Conservation (phyloP, 2,797 vertebrate species). For the Yasuhikotakia modesta region DNA sequence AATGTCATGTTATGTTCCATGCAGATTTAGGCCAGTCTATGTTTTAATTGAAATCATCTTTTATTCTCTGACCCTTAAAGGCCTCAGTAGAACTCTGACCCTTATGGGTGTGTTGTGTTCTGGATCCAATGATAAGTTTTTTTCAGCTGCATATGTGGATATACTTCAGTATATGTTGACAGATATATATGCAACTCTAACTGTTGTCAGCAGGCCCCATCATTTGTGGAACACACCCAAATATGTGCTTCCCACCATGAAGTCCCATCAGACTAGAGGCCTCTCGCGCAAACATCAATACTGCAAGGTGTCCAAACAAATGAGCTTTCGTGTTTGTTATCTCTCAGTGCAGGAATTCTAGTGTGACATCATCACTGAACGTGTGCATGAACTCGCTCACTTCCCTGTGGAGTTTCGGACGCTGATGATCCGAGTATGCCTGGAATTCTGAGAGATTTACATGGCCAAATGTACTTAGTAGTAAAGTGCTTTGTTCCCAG, state of each 20-base stretch:
- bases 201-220: conserved; percentile 6
- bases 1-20: neutral
- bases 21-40: neutral
- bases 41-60: neutral
- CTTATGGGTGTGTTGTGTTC: conserved; percentile 6
- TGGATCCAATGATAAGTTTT: conserved; percentile 9
- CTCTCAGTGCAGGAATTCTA: conserved; percentile 44
- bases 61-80: neutral
- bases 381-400: conserved; percentile 14
- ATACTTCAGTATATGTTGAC: conserved; percentile 4
- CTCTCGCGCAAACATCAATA: conserved; percentile 35
- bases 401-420: conserved; percentile 27
- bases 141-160: conserved; percentile 7
- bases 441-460: conserved; percentile 42
- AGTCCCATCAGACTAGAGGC: conserved; percentile 9
- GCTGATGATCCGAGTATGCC: conserved; percentile 29
- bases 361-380: conserved; percentile 39
- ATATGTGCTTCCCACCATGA: conserved; percentile 26
- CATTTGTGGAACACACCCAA: conserved; percentile 34
- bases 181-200: conserved; percentile 8
- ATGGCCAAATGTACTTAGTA: conserved; percentile 21
- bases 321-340: conserved; percentile 44
- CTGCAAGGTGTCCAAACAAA: conserved; percentile 48
- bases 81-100: neutral
- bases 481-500: neutral